These are phyloP conservation scores for Stenoptilia bipunctidactyla DNA, from an alignment of 2,888 invertebrate species.

Conservation along the genomic window DNA sequence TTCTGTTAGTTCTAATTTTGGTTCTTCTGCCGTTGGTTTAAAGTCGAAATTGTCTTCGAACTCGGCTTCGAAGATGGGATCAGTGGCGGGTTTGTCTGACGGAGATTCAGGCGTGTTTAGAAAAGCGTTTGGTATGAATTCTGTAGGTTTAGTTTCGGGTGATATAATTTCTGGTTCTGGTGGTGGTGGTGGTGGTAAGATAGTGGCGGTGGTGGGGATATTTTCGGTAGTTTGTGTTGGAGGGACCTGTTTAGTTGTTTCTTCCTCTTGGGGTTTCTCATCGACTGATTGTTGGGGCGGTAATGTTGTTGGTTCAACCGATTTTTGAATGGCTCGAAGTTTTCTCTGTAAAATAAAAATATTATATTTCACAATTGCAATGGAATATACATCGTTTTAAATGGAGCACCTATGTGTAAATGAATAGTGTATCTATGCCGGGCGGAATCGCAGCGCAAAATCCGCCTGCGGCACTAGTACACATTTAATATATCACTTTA, in stretches of 20 bases:
- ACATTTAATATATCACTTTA: no score
- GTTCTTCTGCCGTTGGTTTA: conserved; percentile 18
- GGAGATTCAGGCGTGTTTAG: conserved; percentile 17
- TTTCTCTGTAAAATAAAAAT: conserved; percentile 68
- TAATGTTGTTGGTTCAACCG: conserved; percentile 55
- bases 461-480: no score
- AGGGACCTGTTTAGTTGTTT: no score
- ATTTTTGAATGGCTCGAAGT: conserved; percentile 74
- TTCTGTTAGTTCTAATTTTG: conserved; percentile 28
- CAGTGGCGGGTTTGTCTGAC: conserved; percentile 18
- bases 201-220: conserved; percentile 15
- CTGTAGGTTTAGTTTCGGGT: conserved; percentile 7
- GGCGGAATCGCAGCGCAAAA: no score
- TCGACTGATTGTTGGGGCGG: conserved; percentile 30
- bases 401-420: no score
- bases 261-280: conserved; percentile 34
- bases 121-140: conserved; percentile 12
- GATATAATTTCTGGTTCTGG: conserved; percentile 1
- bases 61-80: conserved; percentile 42
- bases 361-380: no score
- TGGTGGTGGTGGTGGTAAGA: conserved; percentile 6
- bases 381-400: no score
- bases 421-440: no score
- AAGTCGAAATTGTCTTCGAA: conserved; percentile 35
- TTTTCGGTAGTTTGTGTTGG: conserved; percentile 10